Conservation (phyloP, 1,140 invertebrate species). For the Cydia pomonella region DNA sequence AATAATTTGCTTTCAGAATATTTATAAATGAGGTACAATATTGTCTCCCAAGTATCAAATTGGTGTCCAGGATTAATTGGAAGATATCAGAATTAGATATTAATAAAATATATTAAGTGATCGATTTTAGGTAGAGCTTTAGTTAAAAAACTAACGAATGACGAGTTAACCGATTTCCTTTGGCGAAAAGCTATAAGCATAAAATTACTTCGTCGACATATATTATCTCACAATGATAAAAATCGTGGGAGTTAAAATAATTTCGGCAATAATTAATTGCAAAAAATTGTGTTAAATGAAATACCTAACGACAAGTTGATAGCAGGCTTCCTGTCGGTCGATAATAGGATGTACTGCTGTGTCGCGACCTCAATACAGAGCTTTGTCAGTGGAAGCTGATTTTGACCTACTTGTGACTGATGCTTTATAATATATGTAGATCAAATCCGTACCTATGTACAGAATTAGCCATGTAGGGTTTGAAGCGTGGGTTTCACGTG, state of each 20-base stretch:
- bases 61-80: too few species aligned
- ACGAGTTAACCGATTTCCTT: background rate
- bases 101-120: background rate
- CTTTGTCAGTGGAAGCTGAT: slow-evolving; percentile 76
- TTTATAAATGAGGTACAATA: too few species aligned
- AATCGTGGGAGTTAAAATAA: slow-evolving; percentile 68
- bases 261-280: slow-evolving; percentile 79
- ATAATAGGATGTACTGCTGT: slow-evolving; percentile 68
- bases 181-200: background rate
- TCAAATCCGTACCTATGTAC: slow-evolving; percentile 11
- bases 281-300: slow-evolving; percentile 72
- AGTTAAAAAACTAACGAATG: background rate
- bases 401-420: slow-evolving; percentile 70
- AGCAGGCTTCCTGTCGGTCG: slow-evolving; percentile 65
- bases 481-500: background rate
- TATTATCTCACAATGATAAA: slow-evolving; percentile 40
- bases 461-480: background rate
- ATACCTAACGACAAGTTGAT: slow-evolving; percentile 75
- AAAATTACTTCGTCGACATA: background rate
- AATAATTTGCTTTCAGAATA: too few species aligned
- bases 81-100: too few species aligned
- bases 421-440: slow-evolving; percentile 4
- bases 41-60: too few species aligned
- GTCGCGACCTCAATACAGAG: slow-evolving; percentile 73
- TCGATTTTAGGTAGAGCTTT: too few species aligned